Conservation (phyloP, 1,140 invertebrate species). For the Tetramorium alpestre region DNA sequence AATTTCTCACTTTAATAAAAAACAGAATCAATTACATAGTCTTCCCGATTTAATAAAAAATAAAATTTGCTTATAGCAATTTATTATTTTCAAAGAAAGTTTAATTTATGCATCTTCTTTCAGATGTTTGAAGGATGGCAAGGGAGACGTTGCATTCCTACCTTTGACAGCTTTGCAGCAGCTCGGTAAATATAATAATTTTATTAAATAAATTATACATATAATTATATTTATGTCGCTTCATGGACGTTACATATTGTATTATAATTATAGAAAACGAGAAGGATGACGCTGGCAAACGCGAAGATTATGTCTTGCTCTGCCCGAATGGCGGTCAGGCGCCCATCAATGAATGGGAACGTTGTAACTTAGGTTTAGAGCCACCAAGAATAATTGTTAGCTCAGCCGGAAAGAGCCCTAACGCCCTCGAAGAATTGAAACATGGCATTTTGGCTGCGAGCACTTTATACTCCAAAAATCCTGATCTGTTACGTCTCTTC, state of each 20-base stretch:
- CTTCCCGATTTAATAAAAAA: neutral
- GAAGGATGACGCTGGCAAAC: conserved; percentile 74
- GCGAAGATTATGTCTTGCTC: conserved; percentile 89
- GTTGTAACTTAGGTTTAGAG: conserved; percentile 89
- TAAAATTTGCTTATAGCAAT: neutral
- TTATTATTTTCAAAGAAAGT: neutral
- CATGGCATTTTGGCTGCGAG: conserved; percentile 84
- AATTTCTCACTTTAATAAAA: neutral
- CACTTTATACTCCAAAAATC: conserved; percentile 81
- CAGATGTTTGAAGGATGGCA: conserved; percentile 88
- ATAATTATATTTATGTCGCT: neutral
- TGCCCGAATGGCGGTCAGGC: conserved; percentile 88
- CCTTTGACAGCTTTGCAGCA: conserved; percentile 78
- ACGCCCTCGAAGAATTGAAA: conserved; percentile 85
- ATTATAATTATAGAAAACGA: conserved; percentile 56
- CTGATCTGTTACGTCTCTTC: conserved; percentile 85
- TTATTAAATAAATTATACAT: neutral
- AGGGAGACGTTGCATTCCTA: conserved; percentile 88
- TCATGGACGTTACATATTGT: too few relatives aligned
- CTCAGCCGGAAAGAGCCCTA: conserved; percentile 81
- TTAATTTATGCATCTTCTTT: conserved; percentile 70
- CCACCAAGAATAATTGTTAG: conserved; percentile 86
- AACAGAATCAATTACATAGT: neutral
- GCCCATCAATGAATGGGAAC: conserved; percentile 85
- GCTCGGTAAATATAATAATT: conserved; percentile 60